A percentile compares a stretch with the other conserved stretches of the same genome.
These are phyloP conservation scores for Herpetotheres cachinnans DNA, from an alignment of 2,113 vertebrate species.

Conservation along the genomic window DNA sequence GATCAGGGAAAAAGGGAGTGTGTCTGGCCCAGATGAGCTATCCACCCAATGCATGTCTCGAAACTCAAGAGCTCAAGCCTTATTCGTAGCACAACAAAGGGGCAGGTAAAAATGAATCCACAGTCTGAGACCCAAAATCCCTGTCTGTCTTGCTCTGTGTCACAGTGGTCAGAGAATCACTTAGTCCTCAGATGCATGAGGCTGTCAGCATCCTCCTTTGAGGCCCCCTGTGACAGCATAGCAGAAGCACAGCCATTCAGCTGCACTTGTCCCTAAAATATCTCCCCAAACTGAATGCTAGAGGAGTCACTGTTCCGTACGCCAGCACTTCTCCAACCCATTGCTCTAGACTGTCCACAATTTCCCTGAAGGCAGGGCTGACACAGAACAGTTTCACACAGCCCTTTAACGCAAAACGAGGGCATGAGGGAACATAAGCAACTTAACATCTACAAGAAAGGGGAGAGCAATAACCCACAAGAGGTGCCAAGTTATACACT, in stretches of 20 bases:
- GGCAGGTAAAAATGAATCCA: neutral
- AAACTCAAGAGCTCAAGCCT: neutral
- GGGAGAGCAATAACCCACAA: neutral
- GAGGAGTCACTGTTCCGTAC: neutral
- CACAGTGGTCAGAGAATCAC: neutral
- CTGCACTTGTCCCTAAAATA: neutral
- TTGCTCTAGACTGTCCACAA: neutral
- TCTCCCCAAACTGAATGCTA: neutral
- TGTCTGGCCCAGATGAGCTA: neutral
- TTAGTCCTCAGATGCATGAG: neutral
- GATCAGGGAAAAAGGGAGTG: neutral
- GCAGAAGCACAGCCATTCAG: neutral
- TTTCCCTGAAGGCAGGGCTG: neutral
- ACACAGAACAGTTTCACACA: neutral
- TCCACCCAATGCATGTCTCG: neutral
- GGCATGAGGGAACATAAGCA: neutral
- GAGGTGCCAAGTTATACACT: neutral
- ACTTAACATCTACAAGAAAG: slow-evolving; percentile 6
- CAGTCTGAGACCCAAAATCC: neutral
- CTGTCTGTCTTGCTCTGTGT: neutral
- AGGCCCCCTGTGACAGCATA: neutral
- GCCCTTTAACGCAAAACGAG: neutral
- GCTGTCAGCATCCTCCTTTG: neutral
- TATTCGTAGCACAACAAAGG: neutral
- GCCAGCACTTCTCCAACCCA: neutral